These are phyloP conservation scores for Romanogobio albipinnatus DNA, from an alignment of 2,113 vertebrate genomes.

Conservation along the genomic window DNA sequence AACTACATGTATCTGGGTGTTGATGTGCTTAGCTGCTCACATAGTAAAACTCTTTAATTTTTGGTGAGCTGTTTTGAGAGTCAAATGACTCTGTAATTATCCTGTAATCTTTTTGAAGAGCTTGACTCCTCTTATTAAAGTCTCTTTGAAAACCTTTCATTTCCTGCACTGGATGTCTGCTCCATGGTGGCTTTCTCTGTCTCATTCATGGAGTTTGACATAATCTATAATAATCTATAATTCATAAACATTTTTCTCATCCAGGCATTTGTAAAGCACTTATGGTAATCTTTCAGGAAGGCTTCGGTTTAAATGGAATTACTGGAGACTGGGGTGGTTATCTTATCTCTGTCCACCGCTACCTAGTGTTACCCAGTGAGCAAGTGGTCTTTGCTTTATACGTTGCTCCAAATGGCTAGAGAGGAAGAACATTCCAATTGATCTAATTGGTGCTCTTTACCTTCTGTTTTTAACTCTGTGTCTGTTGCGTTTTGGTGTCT, in stretches of 20 bases:
- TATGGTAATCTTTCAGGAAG: constrained; percentile 50
- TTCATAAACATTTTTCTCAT: constrained; percentile 34
- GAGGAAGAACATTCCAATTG: not conserved
- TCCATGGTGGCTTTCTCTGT: not conserved
- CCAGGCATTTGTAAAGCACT: constrained; percentile 37
- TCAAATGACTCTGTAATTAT: constrained; percentile 31
- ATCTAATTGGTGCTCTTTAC: not conserved
- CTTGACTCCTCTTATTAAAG: constrained; percentile 13
- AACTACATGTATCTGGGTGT: not conserved
- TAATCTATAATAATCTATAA: constrained; percentile 56
- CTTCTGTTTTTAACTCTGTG: not conserved
- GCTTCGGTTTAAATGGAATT: constrained; percentile 50
- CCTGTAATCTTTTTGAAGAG: constrained; percentile 26
- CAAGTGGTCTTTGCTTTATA: not conserved
- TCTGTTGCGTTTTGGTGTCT: constrained; percentile 28
- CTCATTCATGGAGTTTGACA: constrained; percentile 29
- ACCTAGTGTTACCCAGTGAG: constrained; percentile 42
- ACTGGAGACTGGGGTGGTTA: constrained; percentile 15
- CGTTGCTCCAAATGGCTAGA: not conserved
- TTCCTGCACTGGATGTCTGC: constrained; percentile 43
- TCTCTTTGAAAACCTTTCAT: constrained; percentile 42
- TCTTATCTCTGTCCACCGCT: constrained; percentile 17
- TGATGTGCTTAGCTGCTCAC: not conserved
- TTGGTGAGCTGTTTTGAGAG: constrained; percentile 12
- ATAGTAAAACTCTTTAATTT: not conserved